phyloP scores from a whole-genome alignment of 1,140 invertebrate species.

The Drosophila trapezifrons region DNA sequence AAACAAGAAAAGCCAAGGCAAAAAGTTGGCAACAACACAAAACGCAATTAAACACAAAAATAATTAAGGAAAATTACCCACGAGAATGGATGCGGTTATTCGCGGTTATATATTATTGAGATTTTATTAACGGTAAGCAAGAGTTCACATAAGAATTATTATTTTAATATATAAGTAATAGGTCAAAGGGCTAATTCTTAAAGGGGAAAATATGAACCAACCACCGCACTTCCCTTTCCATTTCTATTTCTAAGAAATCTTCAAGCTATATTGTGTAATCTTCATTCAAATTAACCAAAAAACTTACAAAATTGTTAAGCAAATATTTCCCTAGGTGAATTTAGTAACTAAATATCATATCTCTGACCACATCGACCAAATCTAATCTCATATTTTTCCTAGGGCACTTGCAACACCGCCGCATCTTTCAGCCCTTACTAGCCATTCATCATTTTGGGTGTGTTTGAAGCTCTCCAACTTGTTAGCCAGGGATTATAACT shows the following conservation, averaged over 20 bases:
- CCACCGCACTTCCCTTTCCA: too few species aligned
- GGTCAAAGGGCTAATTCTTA: too few species aligned
- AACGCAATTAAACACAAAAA: constrained; percentile 41
- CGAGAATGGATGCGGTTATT: background rate
- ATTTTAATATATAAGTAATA: too few species aligned
- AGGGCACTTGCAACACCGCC: constrained; percentile 6
- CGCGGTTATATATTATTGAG: constrained; percentile 9
- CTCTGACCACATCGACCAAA: background rate
- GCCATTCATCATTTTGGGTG: background rate
- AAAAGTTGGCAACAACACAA: background rate
- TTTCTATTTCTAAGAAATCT: too few species aligned
- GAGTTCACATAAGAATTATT: too few species aligned
- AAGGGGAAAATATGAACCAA: too few species aligned
- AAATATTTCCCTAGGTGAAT: background rate
- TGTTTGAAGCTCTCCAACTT: background rate
- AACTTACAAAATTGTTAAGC: background rate
- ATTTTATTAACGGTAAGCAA: constrained; percentile 10
- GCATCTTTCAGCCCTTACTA: background rate
- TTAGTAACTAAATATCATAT: background rate
- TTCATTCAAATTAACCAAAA: background rate
- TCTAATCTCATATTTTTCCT: background rate
- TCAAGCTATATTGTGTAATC: background rate
- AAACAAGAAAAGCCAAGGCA: constrained; percentile 22
- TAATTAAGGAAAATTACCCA: constrained; percentile 42
- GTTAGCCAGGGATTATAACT: constrained; percentile 10